These are phyloP conservation scores for Cygnus buccinator DNA, from an alignment of 2,113 vertebrate genomes.

Conservation along the genomic window DNA sequence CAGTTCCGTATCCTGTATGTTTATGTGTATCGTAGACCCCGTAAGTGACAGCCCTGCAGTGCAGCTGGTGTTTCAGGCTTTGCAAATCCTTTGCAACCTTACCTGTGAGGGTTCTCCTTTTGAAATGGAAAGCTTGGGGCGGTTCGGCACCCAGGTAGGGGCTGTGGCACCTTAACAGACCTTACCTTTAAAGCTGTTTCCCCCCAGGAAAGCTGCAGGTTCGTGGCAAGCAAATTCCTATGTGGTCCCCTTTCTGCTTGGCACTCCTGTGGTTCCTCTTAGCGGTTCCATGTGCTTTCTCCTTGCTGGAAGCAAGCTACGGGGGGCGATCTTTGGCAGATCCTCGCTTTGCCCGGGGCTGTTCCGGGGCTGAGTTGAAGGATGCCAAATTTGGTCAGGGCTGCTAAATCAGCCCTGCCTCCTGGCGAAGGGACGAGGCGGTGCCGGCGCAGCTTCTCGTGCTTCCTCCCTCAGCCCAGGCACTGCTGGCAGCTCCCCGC, in stretches of 20 bases:
- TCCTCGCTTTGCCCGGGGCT: fast-evolving
- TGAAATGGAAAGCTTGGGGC: background rate
- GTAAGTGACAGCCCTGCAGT: background rate
- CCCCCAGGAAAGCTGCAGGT: background rate
- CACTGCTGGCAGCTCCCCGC: background rate
- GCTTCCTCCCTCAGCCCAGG: background rate
- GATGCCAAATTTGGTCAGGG: background rate
- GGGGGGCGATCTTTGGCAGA: background rate
- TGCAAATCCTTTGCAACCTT: background rate
- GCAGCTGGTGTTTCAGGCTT: background rate
- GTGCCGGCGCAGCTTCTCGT: background rate
- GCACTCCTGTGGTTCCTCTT: background rate
- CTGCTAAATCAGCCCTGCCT: background rate
- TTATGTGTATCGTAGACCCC: background rate
- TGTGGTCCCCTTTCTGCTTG: no score
- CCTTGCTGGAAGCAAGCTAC: background rate
- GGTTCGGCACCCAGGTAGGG: background rate
- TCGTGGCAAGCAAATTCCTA: background rate
- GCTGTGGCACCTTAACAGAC: background rate
- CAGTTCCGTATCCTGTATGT: background rate
- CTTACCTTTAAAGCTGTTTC: background rate
- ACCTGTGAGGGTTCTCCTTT: background rate
- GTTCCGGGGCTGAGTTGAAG: background rate
- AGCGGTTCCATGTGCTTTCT: background rate
- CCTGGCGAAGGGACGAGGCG: background rate